These are phyloP conservation scores for Poeciliopsis gracilis DNA, from an alignment of 2,797 vertebrate genomes.

Conservation along the genomic window DNA sequence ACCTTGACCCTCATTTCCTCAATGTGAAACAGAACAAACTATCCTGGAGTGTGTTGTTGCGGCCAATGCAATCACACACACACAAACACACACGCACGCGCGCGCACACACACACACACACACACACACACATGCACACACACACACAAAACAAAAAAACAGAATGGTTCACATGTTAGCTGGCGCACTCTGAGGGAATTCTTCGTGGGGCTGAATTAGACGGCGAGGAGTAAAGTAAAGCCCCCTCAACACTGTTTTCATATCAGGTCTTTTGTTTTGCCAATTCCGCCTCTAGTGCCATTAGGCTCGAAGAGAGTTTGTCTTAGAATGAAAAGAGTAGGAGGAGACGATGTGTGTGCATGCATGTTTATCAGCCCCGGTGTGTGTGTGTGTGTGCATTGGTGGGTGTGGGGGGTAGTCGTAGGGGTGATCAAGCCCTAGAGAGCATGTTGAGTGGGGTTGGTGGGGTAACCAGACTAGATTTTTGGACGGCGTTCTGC, in stretches of 20 bases:
- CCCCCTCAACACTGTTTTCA: conserved; percentile 66
- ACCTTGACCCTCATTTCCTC: conserved; percentile 84
- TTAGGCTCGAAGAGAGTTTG: conserved; percentile 71
- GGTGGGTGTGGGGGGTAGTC: conserved; percentile 34
- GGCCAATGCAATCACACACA: conserved; percentile 67
- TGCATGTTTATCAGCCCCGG: conserved; percentile 40
- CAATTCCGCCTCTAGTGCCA: conserved; percentile 71
- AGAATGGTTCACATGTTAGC: conserved; percentile 61
- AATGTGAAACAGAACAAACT: conserved; percentile 81
- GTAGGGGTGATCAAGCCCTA: conserved; percentile 74
- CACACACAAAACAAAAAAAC: conserved; percentile 45
- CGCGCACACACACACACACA: no score
- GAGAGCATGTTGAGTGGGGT: conserved; percentile 79
- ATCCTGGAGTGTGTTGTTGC: conserved; percentile 69
- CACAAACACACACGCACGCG: no score
- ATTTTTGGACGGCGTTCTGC: conserved; percentile 93
- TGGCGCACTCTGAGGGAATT: conserved; percentile 58
- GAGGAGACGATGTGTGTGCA: conserved; percentile 59
- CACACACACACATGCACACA: conserved; percentile 37
- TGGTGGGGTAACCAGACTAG: conserved; percentile 90
- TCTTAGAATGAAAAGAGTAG: conserved; percentile 67
- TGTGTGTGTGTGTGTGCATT: conserved; percentile 13
- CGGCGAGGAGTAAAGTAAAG: conserved; percentile 53
- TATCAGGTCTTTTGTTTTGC: conserved; percentile 73
- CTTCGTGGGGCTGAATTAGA: conserved; percentile 62